Evolutionary conservation across 2,888 invertebrate species (phyloP), one percentile per base, ranked within the genome.

Genomic region (Platycheirus rosarum): DNA sequence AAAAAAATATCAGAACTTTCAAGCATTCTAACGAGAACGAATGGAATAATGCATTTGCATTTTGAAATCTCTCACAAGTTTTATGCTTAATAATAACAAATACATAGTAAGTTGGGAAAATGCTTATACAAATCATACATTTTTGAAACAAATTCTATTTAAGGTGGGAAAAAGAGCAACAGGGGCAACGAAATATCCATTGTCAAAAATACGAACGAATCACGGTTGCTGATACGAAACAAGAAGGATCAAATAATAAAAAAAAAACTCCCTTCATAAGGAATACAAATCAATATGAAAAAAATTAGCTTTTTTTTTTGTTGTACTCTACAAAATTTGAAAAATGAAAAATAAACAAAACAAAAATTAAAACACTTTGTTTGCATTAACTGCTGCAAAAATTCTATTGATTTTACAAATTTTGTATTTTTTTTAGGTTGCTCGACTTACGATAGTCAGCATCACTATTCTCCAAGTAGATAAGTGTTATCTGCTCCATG

Each of bases 401-500:
- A 65, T 79, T 78, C 74, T 74, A 73, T 82, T 74, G 76, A 16
- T 69, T 75, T 53, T 74, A 46, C 26, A 62, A 65, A 49, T 75
- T 85, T 84, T 85, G 71, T 84, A 63, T 55, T 74, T 79, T 85
- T 74, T 79, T 65, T 88, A 88, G 88, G 86, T 87, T 88, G 91
- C 91, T 89, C 88, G 91, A 91, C 91, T 91, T 91, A 91, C 91
- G 89, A 91, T 91, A 91, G 91, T 91, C 91, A 90, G 91, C 91
- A 90, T 91, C 91, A 87, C 87, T 91, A 95, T 95, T 95, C 94
- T 96, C 96, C 95, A 96, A 95, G 95, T 95, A 96, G 93, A 96
- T 95, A 93, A 96, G 95, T 92, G 96, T 96, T 92, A 96, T 95
- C 94, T 96, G 95, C 94, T 96, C 95, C 95, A 95, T 95, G 94